Evolutionary conservation across 2,113 vertebrate species (phyloP).

Genomic region (Malaclemys terrapin): DNA sequence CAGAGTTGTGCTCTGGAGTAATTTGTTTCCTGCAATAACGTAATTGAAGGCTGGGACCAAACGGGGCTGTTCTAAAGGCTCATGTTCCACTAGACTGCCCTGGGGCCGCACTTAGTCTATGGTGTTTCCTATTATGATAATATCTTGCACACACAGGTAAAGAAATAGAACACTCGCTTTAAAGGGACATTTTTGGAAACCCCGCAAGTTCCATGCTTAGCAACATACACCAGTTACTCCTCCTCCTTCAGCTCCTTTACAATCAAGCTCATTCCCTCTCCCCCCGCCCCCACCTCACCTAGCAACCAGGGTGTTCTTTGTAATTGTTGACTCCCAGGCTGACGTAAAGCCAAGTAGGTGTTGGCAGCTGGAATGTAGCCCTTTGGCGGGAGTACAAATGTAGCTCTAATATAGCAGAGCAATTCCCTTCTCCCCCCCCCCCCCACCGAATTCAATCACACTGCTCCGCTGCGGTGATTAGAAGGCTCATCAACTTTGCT

Average conservation of each 20-base stretch:
- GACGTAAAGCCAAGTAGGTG: slow-evolving; percentile 66
- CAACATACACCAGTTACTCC: slow-evolving; percentile 16
- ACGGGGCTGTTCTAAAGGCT: not conserved
- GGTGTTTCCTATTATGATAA: not conserved
- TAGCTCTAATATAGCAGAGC: not conserved
- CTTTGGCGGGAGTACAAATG: slow-evolving; percentile 8
- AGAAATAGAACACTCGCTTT: not conserved
- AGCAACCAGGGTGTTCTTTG: slow-evolving; percentile 78
- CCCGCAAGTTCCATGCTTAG: not conserved
- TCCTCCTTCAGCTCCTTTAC: slow-evolving; percentile 77
- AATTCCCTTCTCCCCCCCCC: too few species aligned
- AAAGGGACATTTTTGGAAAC: not conserved
- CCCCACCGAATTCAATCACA: not conserved
- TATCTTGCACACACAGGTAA: not conserved
- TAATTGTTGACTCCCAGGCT: slow-evolving; percentile 58
- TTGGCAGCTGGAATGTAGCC: slow-evolving; percentile 20
- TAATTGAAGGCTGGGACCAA: not conserved
- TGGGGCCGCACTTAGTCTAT: not conserved
- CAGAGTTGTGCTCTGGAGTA: not conserved
- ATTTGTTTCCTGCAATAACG: not conserved
- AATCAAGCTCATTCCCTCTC: slow-evolving; percentile 65
- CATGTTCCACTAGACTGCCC: not conserved
- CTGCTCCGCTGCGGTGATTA: not conserved
- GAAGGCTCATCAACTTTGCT: not conserved
- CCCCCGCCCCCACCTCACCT: not conserved